phyloP scores from a whole-genome alignment of 2,888 invertebrate species.

The Chalcis sispes region DNA sequence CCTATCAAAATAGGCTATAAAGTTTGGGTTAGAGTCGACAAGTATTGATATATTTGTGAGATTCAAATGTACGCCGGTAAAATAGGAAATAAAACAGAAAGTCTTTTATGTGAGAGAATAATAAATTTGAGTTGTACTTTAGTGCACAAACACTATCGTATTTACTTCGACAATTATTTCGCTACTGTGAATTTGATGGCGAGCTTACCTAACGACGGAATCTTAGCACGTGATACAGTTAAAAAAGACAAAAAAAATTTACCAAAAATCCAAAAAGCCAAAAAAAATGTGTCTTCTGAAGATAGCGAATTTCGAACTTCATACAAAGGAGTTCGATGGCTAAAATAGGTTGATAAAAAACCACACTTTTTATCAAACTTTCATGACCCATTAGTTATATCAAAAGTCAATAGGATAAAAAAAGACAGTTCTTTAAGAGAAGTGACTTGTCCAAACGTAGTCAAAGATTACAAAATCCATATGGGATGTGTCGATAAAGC shows the following conservation, averaged over 20 bases:
- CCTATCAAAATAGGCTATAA: conserved; percentile 63
- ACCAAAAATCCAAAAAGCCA: conserved; percentile 62
- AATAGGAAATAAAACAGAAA: conserved; percentile 55
- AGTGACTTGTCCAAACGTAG: no score
- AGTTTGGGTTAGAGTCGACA: conserved; percentile 61
- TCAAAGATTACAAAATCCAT: no score
- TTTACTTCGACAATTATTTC: conserved; percentile 62
- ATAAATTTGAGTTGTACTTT: conserved; percentile 60
- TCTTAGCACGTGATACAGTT: conserved; percentile 67
- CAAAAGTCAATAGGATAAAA: no score
- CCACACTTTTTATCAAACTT: no score
- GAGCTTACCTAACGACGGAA: conserved; percentile 45
- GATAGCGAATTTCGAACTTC: conserved; percentile 57
- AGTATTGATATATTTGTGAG: conserved; percentile 58
- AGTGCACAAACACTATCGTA: conserved; percentile 58
- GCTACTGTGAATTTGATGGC: conserved; percentile 59
- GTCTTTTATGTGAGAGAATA: conserved; percentile 61
- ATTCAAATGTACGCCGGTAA: conserved; percentile 61
- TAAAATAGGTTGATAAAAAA: no score
- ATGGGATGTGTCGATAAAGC: no score
- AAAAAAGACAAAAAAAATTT: conserved; percentile 62
- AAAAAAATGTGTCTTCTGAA: conserved; percentile 61
- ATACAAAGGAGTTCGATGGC: not conserved
- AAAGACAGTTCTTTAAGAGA: no score
- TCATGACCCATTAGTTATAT: no score